These are phyloP conservation scores for Chrysodeixis includens DNA, from an alignment of 2,888 invertebrate genomes.

Conservation along the genomic window DNA sequence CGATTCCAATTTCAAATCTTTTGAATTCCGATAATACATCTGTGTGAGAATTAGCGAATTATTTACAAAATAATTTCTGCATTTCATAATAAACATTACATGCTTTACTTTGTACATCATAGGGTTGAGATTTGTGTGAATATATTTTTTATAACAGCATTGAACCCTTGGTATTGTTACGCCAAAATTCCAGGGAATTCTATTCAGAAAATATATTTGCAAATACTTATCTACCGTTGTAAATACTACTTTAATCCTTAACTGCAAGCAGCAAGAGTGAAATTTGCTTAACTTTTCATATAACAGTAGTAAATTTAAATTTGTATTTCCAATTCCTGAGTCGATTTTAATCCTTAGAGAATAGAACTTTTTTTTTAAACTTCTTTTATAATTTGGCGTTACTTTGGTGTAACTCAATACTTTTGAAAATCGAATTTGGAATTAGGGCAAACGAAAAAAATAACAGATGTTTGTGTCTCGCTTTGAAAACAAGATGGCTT, in stretches of 20 bases:
- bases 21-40: slow-evolving; percentile 48
- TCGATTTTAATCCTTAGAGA: slow-evolving; percentile 50
- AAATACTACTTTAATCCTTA: background rate
- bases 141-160: background rate
- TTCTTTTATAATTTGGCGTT: slow-evolving; percentile 51
- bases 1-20: slow-evolving; percentile 43
- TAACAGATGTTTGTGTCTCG: slow-evolving; percentile 30
- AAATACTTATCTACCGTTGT: background rate
- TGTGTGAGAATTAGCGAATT: slow-evolving; percentile 52
- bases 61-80: slow-evolving; percentile 9
- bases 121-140: slow-evolving; percentile 14
- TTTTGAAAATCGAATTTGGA: slow-evolving; percentile 53
- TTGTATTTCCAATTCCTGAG: slow-evolving; percentile 27
- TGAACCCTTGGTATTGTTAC: slow-evolving; percentile 7
- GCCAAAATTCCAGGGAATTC: slow-evolving; percentile 41
- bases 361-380: slow-evolving; percentile 41
- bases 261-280: rapidly evolving
- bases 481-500: background rate
- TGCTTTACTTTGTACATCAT: rapidly evolving
- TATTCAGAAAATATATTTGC: slow-evolving; percentile 11
- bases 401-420: slow-evolving; percentile 51
- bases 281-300: background rate
- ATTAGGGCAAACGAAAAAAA: slow-evolving; percentile 44
- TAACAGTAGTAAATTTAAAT: background rate
- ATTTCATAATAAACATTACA: rapidly evolving